Evolutionary conservation across 2,888 invertebrate species (phyloP), one percentile per base, ranked within the genome.

Genomic region (Crioceris asparagi): DNA sequence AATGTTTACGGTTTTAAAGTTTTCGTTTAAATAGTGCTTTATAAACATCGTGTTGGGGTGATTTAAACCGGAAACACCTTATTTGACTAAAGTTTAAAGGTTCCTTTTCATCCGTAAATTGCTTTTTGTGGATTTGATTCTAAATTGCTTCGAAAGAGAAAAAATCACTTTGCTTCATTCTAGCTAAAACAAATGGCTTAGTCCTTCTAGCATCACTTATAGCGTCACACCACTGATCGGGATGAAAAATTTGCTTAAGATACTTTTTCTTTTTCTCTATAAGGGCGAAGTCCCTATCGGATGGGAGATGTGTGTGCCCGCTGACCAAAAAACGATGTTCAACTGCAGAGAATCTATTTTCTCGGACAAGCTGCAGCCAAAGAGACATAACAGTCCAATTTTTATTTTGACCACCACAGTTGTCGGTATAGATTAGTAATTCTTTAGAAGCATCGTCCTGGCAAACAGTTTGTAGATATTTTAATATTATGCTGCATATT

Each of bases 401-500:
- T 32, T 32, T 32, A 11, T 32, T 17, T 32, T 32, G 18, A 10
- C 32, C 18, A n/a, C 17, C 16, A n/a, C 33, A 33, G 14, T 33
- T 19, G 14, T 33, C 33, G 2, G 33, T 33, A 19, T 23, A 17
- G 16, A 33, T 11, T 23, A 17, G n/a, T 33, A 19, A 21, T 25
- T 34, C 10, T 26, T 23, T 25, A 23, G 34, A 25, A n/a, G 16
- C 39, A n/a, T n/a, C n/a, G n/a, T n/a, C n/a, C n/a, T n/a, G n/a
- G n/a, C n/a, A n/a, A n/a, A n/a, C n/a, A n/a, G n/a, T n/a, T n/a
- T n/a, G n/a, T 5, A 46, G 26, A 38, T 38, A 40, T 39, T 43
- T 48, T 19, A 39, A 30, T 5, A 47, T 2, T 1, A 43, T 17
- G 31, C 32, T 32, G 16, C 37, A 39, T 27, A 49, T 31, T 46